Percentiles rank a stretch among this genome's conserved stretches.
Conservation (phyloP, 2,797 vertebrate species). For the Acanthornis magna region DNA sequence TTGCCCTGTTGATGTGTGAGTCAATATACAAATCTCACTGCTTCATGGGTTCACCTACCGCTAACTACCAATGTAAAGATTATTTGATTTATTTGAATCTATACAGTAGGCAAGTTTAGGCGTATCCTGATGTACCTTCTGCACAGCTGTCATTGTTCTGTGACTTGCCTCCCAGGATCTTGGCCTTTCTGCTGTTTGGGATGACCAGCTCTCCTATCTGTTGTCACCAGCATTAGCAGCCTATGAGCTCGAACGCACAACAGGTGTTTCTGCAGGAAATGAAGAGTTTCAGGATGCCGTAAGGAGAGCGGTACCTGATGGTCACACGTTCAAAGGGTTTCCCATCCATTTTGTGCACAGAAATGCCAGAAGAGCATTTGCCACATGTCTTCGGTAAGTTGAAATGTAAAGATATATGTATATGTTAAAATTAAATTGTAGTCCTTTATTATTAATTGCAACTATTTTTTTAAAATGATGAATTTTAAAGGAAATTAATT, state of each 20-base stretch:
- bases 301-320: slow-evolving; percentile 90
- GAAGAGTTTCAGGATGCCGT: slow-evolving; percentile 97
- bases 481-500: not conserved
- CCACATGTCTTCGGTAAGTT: slow-evolving; percentile 88
- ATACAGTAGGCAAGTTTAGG: not conserved
- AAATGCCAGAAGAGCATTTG: slow-evolving; percentile 90
- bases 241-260: slow-evolving; percentile 92
- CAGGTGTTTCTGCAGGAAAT: slow-evolving; percentile 89
- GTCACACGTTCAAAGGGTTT: slow-evolving; percentile 98
- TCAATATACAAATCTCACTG: not conserved
- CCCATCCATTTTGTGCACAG: slow-evolving; percentile 94
- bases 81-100: not conserved
- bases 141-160: not conserved
- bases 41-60: not conserved
- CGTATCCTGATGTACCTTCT: not conserved
- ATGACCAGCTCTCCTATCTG: slow-evolving; percentile 94
- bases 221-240: slow-evolving; percentile 90
- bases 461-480: not conserved
- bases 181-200: slow-evolving; percentile 89
- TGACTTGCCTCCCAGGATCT: slow-evolving; percentile 82
- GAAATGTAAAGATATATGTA: not conserved
- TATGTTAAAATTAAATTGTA: not conserved
- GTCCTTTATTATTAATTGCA: not conserved
- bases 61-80: not conserved
- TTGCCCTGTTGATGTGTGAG: not conserved